A percentile compares a stretch with the other conserved stretches of the same genome.
Evolutionary conservation across 2,113 vertebrate species (phyloP).

Genomic region (Ceratotherium simum): DNA sequence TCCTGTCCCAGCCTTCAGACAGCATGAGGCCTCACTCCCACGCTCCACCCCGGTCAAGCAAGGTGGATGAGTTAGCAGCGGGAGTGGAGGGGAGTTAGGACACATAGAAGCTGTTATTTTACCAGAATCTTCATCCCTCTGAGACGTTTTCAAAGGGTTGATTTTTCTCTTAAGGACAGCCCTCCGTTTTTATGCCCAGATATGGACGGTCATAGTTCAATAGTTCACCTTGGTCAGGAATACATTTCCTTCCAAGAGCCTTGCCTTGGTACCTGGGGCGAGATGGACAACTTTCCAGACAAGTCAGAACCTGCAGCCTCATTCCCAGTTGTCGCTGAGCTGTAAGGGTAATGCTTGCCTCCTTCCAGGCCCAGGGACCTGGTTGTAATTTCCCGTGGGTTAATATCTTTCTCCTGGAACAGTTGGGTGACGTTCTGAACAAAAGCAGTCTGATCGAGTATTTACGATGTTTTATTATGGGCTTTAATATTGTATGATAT

Average conservation of each 20-base stretch:
- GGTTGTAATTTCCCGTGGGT: not conserved
- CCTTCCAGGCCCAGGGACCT: no score
- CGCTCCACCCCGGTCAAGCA: not conserved
- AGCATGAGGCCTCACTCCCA: not conserved
- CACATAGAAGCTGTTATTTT: not conserved
- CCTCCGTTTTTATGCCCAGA: no score
- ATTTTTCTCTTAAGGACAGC: not conserved
- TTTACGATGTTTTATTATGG: not conserved
- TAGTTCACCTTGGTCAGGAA: not conserved
- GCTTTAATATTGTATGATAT: not conserved
- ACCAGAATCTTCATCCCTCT: not conserved
- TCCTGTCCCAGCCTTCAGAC: no score
- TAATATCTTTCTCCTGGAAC: not conserved
- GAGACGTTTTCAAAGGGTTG: not conserved
- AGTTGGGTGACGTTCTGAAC: not conserved
- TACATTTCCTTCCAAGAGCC: no score
- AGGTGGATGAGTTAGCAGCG: not conserved
- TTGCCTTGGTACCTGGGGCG: not conserved
- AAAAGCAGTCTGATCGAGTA: not conserved
- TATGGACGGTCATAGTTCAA: fast-evolving
- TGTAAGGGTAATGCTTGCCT: not conserved
- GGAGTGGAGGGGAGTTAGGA: no score
- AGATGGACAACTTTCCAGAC: not conserved
- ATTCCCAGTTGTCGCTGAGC: not conserved
- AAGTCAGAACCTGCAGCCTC: not conserved